Evolutionary conservation across 2,797 vertebrate species (phyloP), one percentile per base, ranked within the genome.

Genomic region (Sorex maritimensis): DNA sequence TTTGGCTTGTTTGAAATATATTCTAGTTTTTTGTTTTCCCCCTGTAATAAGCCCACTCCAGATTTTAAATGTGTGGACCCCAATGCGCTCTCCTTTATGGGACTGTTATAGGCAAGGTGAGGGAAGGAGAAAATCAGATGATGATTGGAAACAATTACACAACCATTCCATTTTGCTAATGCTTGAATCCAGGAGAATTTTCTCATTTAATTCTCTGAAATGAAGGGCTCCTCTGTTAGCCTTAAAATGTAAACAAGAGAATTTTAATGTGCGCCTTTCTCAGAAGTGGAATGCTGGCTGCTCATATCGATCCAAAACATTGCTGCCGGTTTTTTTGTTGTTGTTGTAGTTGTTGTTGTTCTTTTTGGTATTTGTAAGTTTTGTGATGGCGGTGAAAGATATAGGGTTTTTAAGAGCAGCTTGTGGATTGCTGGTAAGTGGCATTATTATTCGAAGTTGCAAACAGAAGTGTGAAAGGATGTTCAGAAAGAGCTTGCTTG

Each of bases 121-220:
- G 58, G 24, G 88, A 19, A 90, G 21, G 71, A 87, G 83, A 87
- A 68, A 81, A 30, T 49, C 74, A 52, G 90, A 82, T 78, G 84
- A 86, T 69, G 78, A 90, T 83, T 89, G 84, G 79, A 91, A 92
- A 94, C 72, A 77, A 91, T 95, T 84, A 93, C 30, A 41, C 89
- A 71, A n/a, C 90, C 84, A 90, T 96, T 89, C 72, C 75, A 89
- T 95, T 96, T 93, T 34, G 41, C 90, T 93, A 92, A 82, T 94
- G 86, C 75, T 87, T 26, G 89, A 94, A 87, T 95, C 88, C 88
- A 89, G 89, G 78, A 88, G 65, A 88, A 89, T 90, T 95, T 97
- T 96, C 93, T 95, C 96, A 92, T 95, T 97, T 95, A 96, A 92
- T 97, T 96, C 87, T 93, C 95, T 85, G 91, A 96, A 97, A 92